A percentile compares a stretch with the other conserved stretches of the same genome.
These are phyloP conservation scores for Labrus mixtus DNA, from an alignment of 2,113 vertebrate genomes.

Conservation along the genomic window DNA sequence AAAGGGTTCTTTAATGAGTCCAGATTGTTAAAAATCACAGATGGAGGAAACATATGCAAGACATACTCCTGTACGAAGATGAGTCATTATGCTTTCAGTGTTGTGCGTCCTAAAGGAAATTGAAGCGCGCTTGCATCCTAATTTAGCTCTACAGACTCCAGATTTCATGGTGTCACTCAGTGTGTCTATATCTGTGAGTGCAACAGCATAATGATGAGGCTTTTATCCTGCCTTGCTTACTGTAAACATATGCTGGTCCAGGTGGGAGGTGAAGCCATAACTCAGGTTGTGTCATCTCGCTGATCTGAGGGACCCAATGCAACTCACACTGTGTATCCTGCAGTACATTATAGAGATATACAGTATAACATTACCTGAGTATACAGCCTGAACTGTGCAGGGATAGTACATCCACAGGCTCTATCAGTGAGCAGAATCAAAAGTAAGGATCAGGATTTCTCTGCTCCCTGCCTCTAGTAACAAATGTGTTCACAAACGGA, in stretches of 20 bases:
- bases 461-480: slow-evolving; percentile 21
- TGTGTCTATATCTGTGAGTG: not conserved
- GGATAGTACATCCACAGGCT: slow-evolving; percentile 11
- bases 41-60: slow-evolving; percentile 56
- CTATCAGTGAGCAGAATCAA: slow-evolving; percentile 48
- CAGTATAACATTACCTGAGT: slow-evolving; percentile 11
- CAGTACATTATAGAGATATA: slow-evolving; percentile 37
- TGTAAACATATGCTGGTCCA: slow-evolving; percentile 29
- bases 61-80: slow-evolving; percentile 27
- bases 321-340: slow-evolving; percentile 17
- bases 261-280: slow-evolving; percentile 43
- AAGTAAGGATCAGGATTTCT: slow-evolving; percentile 34
- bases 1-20: slow-evolving; percentile 11
- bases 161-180: slow-evolving; percentile 4
- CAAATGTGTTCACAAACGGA: slow-evolving; percentile 21
- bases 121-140: slow-evolving; percentile 31
- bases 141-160: slow-evolving; percentile 30
- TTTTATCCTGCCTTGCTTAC: slow-evolving; percentile 18
- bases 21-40: slow-evolving; percentile 28
- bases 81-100: slow-evolving; percentile 23
- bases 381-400: slow-evolving; percentile 28
- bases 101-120: slow-evolving; percentile 21
- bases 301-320: not conserved
- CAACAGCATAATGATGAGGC: slow-evolving; percentile 5
- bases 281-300: slow-evolving; percentile 28